Evolutionary conservation across 2,888 invertebrate genomes (phyloP), one percentile per base, ranked within the genome.

Genomic region (Pyrocoelia pectoralis): DNA sequence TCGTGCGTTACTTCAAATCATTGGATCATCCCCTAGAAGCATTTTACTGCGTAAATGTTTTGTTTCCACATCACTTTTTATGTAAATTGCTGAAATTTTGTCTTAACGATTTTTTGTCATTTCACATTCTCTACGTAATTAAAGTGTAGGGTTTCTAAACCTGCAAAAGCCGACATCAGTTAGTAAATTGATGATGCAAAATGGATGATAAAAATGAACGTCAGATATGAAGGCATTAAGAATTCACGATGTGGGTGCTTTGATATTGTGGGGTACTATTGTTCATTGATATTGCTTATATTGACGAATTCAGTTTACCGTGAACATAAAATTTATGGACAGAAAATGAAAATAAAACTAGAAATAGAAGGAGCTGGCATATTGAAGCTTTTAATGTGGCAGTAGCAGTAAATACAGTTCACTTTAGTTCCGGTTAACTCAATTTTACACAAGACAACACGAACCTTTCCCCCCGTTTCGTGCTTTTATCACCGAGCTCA

Each of bases 391-490:
- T 68, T 70, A 67, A 68, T 67, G 65, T 57, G 60, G 49, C 66
- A 54, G 28, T 62, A 60, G 66, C 65, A 70, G 68, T 70, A 70
- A 70, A 70, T 60, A 60, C 68, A 67, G 67, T 69, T 64, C 60
- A 69, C 67, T 69, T 67, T 68, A 71, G 64, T 69, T 69, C 56
- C 69, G 66, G 66, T 69, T 70, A 71, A 71, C 66, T 68, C 68
- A 68, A 71, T 69, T 70, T 70, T 68, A 68, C 66, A 68, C 67
- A 65, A 58, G 65, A 63, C 68, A 66, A 67, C 62, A 67, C 68
- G 61, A 68, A 67, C 54, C 50, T 55, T 66, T 68, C 67, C 61
- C 65, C 66, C 61, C 54, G 54, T 67, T 55, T 40, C 61, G 61
- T 66, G 68, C 65, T 68, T 66, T 64, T 67, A 66, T 67, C 60